Conservation (phyloP, 1,140 invertebrate species). For the Eueides isabella region DNA sequence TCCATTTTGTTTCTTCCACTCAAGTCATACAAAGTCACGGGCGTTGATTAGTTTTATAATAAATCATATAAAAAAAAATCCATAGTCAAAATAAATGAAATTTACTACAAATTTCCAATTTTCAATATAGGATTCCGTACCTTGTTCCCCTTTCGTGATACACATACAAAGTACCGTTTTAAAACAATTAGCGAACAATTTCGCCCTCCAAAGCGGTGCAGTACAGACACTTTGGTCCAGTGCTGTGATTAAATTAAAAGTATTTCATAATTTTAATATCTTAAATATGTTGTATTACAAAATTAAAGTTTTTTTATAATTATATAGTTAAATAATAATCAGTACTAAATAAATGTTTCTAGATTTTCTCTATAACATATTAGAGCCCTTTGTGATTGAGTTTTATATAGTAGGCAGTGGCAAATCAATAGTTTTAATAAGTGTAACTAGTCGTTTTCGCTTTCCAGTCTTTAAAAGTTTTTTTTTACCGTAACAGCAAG, state of each 20-base stretch:
- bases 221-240: background rate
- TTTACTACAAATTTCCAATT: background rate
- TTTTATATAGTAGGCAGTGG: no score
- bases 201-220: background rate
- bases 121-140: conserved; percentile 2
- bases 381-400: no score
- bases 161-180: conserved; percentile 10
- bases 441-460: no score
- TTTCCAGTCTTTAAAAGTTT: no score
- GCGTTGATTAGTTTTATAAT: background rate
- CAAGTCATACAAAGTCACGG: no score
- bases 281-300: background rate
- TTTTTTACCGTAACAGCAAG: background rate
- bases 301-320: background rate
- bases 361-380: no score
- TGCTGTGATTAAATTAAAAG: conserved; percentile 3
- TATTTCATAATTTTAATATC: background rate
- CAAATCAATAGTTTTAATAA: no score
- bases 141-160: background rate
- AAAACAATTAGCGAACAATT: conserved; percentile 12
- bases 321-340: background rate
- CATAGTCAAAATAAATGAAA: no score
- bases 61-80: no score
- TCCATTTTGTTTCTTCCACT: no score
- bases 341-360: no score